Percentiles rank a stretch among this genome's conserved stretches.
These are phyloP conservation scores for Phaonia tiefii DNA, from an alignment of 2,888 invertebrate species.

Conservation along the genomic window DNA sequence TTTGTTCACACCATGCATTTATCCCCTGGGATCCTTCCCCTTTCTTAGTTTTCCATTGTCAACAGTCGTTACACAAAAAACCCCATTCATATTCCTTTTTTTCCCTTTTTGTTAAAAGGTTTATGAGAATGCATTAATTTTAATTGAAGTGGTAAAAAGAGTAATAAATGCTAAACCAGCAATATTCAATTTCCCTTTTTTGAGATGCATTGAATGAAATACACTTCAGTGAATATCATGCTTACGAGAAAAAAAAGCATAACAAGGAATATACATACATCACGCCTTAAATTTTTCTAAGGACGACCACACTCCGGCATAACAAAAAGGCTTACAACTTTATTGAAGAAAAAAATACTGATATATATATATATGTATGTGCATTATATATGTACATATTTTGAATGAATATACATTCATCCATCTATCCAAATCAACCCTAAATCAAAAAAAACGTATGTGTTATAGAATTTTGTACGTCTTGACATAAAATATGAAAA, in stretches of 20 bases:
- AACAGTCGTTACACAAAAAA: background rate
- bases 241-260: background rate
- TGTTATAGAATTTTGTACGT: too few species aligned
- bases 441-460: too few species aligned
- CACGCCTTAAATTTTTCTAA: conserved; percentile 21
- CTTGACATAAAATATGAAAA: conserved; percentile 6
- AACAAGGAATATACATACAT: conserved; percentile 3
- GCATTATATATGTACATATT: conserved; percentile 5
- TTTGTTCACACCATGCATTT: too few species aligned
- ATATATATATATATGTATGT: conserved; percentile 3
- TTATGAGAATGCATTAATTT: conserved; percentile 59
- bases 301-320: background rate
- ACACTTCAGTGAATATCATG: conserved; percentile 33
- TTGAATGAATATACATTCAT: background rate
- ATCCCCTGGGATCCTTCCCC: background rate
- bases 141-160: conserved; percentile 57
- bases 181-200: conserved; percentile 53
- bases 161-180: conserved; percentile 53
- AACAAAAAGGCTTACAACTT: conserved; percentile 46
- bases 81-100: conserved; percentile 33
- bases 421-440: conserved; percentile 38
- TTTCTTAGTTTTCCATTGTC: conserved; percentile 38
- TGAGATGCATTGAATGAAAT: conserved; percentile 44
- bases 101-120: conserved; percentile 13
- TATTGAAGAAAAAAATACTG: conserved; percentile 6